These are phyloP conservation scores for Orcinus orca DNA, from an alignment of 2,113 vertebrate genomes.

Conservation along the genomic window DNA sequence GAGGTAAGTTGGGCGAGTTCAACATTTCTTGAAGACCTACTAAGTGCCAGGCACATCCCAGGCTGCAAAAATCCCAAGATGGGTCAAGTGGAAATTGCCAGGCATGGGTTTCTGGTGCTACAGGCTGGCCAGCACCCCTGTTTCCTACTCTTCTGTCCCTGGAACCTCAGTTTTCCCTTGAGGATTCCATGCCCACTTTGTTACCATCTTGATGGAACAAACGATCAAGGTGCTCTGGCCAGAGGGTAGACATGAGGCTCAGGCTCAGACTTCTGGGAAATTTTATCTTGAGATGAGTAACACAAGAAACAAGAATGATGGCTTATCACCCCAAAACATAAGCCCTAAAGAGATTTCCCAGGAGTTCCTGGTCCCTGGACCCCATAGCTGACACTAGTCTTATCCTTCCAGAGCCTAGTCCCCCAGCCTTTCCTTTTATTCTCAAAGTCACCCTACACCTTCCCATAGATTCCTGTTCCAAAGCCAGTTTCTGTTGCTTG, in stretches of 20 bases:
- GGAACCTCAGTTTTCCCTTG: background rate
- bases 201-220: background rate
- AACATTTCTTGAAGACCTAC: background rate
- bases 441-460: background rate
- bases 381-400: background rate
- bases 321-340: background rate
- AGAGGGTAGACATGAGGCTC: background rate
- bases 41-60: background rate
- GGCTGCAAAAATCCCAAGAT: background rate
- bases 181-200: background rate
- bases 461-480: background rate
- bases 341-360: background rate
- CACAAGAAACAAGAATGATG: background rate
- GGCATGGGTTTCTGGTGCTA: no score
- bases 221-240: background rate
- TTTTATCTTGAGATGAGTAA: background rate
- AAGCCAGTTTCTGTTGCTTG: background rate
- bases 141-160: background rate
- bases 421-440: background rate
- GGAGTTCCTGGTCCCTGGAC: background rate
- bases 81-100: background rate
- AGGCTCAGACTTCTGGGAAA: background rate
- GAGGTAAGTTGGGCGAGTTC: background rate
- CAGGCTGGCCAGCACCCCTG: fast-evolving
- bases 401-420: background rate